phyloP scores from a whole-genome alignment of 1,140 invertebrate genomes.

The Archegozetes longisetosus region DNA sequence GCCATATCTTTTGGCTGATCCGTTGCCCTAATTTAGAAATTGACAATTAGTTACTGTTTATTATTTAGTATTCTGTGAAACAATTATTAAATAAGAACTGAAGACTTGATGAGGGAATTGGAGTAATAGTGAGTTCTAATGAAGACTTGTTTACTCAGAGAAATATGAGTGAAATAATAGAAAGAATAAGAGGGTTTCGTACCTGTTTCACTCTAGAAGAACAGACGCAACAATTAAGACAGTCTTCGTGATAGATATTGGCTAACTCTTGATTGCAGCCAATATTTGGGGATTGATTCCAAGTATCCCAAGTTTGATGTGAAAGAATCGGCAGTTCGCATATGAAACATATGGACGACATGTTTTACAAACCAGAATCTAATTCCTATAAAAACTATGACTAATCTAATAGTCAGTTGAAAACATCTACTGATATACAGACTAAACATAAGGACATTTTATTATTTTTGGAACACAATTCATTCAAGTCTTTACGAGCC shows the following conservation, averaged over 20 bases:
- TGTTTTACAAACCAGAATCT: conserved; percentile 13
- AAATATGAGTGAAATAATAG: background rate
- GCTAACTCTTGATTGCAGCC: background rate
- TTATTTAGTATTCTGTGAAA: conserved; percentile 4
- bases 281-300: conserved; percentile 14
- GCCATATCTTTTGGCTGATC: conserved; percentile 57
- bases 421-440: background rate
- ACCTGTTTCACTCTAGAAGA: conserved; percentile 63
- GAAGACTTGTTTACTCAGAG: background rate
- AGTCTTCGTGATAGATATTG: conserved; percentile 24
- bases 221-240: conserved; percentile 68
- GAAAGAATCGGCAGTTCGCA: conserved; percentile 84
- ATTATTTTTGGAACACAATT: background rate
- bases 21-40: conserved; percentile 61
- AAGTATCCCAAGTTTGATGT: conserved; percentile 41
- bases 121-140: background rate
- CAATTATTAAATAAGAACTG: background rate
- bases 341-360: conserved; percentile 58
- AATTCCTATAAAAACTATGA: background rate
- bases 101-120: background rate
- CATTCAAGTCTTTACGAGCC: background rate
- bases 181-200: background rate
- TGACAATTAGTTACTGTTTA: background rate
- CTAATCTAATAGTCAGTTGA: background rate
- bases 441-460: background rate